Evolutionary conservation across 2,797 vertebrate genomes (phyloP), one percentile per base, ranked within the genome.

Genomic region (Gephyroberyx darwinii): DNA sequence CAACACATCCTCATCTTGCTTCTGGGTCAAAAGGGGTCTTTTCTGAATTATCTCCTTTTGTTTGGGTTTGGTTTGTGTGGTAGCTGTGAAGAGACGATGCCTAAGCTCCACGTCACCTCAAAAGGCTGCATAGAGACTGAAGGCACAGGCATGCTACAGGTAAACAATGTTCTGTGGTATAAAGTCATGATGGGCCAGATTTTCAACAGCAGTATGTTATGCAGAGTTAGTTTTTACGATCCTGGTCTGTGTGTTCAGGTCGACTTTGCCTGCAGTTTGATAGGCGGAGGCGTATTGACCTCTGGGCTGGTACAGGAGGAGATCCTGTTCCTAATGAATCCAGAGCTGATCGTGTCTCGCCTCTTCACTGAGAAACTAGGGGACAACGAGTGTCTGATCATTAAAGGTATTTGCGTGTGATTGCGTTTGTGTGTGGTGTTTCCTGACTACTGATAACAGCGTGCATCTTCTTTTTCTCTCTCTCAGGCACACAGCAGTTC

Each of bases 271-370:
- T 65, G 35, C 60, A 84, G 61, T 12, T 9, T 55, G 50, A 69
- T 94, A 0, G 94, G 94, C 0, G 93, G 94, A 20, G 94, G 92
- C 0, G 90, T 94, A 14, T 82, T 94, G 45, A 63, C 83, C 12
- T 76, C 73, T 0, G 94, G 93, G 43, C 85, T 94, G 68, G 86
- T 93, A 26, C 94, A 94, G 80, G 93, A 94, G 16, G 93, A 94
- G 82, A 94, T 94, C 66, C 83, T 92, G 59, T 94, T 94, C 74
- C 71, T 94, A 8, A 86, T 92, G 5, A 84, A 91, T 68, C 91
- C 93, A 1, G 93, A 94, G 74, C 90, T 94, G 8, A 94, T 94
- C 0, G 86, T 93, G n/a, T 80, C 93, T 0, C 85, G 93, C 2
- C 93, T 94, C 63, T 94, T 94, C 77, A 94, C 93, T 0, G 93